phyloP scores from a whole-genome alignment of 2,888 invertebrate species.

The Ferrisia virgata region DNA sequence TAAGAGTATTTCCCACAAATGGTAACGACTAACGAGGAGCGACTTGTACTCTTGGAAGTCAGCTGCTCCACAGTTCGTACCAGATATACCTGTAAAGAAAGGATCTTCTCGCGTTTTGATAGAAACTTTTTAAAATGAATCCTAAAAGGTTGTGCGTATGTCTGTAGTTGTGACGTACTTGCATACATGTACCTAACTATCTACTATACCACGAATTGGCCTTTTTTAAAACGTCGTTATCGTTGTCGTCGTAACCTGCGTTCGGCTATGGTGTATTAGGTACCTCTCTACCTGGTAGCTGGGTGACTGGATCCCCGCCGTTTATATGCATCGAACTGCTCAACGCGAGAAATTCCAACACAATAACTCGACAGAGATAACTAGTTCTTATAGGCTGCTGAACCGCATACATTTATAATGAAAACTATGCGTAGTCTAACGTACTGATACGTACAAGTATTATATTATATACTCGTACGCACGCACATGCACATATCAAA shows the following conservation, averaged over 20 bases:
- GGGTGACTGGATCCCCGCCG: constrained; percentile 1
- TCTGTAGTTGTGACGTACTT: not conserved
- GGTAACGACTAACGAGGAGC: not conserved
- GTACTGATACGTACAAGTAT: not conserved
- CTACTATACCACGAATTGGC: not conserved
- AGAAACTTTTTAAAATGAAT: not conserved
- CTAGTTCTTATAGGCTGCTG: not conserved
- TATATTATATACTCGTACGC: not conserved
- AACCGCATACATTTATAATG: not conserved
- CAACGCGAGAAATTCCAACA: constrained; percentile 9
- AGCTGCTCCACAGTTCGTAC: not conserved
- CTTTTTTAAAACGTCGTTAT: not conserved
- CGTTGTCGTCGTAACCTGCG: not conserved
- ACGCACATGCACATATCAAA: not conserved
- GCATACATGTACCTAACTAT: not conserved
- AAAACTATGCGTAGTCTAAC: not conserved
- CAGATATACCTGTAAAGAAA: not conserved
- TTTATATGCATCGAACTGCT: not conserved
- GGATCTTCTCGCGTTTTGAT: not conserved
- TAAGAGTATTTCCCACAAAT: not conserved
- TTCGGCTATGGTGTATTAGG: not conserved
- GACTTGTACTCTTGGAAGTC: not conserved
- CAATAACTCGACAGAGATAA: not conserved
- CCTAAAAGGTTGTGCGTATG: not conserved
- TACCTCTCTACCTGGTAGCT: no score